Base-by-base conservation (phyloP, 2,888 invertebrate species). In the Parelbella ahira region DNA sequence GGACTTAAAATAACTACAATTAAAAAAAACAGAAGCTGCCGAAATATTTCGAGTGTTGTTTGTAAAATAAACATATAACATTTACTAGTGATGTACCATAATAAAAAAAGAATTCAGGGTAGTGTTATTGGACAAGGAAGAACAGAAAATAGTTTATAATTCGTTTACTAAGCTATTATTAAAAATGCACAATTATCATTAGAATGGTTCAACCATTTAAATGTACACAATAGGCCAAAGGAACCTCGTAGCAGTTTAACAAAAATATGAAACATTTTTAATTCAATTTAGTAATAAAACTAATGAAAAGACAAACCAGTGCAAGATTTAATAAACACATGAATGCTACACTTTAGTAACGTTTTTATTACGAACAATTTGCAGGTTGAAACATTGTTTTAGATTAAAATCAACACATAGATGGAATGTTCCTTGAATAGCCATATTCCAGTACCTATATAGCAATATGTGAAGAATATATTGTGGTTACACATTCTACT, bases 121-220 rank as follows among this genome's bases (percentile, higher is more conserved):
- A n/a, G n/a, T n/a, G n/a, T n/a, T n/a, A n/a, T n/a, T n/a, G n/a
- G n/a, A n/a, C n/a, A 41, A 33, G 18, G 13, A 42, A 39, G 41
- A 19, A 30, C 18, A 37, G 8, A 7, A 3, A 10, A 46, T 53
- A 60, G 63, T 70, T 67, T 56, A 58, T 74, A 67, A 78, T 75
- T 70, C 65, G 64, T 82, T 84, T 82, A 83, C 82, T 83, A 83
- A 83, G 83, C 82, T 74, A 49, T 72, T 74, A 72, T 73, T 67
- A 68, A 68, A 69, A 82, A 82, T 81, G 79, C 83, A 79, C 72
- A 76, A 73, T 66, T 72, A 75, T 73, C 63, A 66, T 71, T 63
- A 53, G 61, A 68, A 78, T 74, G 72, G 76, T 76, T 63, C 57
- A 68, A 76, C 75, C 75, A 79, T 68, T 62, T 60, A 65, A 75